Evolutionary conservation across 2,888 invertebrate genomes (phyloP), one percentile per base, ranked within the genome.

Genomic region (Athalia cordata): DNA sequence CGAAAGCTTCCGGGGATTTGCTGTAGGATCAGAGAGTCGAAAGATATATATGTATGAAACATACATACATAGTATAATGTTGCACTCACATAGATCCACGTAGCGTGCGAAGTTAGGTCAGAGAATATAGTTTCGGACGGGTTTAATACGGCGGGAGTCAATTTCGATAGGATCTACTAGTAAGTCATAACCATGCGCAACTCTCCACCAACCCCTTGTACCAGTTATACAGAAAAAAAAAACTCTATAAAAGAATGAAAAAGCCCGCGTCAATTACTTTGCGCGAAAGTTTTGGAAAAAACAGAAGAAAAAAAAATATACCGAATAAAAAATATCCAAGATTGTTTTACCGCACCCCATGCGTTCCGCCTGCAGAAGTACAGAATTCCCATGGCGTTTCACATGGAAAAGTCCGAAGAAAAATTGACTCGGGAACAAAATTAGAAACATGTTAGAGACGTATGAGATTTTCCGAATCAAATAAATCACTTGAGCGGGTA

Each of bases 131-230:
- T 82, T 84, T 82, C 57, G 82, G 82, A 83, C 80, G 82, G 84
- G 80, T 87, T 86, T 87, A 86, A 87, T 87, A 86, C 84, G 85
- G 84, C 82, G 80, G 82, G 84, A 84, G 84, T 86, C 85, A 70
- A 79, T 80, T 29, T 84, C 82, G 79, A 78, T 79, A 82, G 70
- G 66, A 76, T 81, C 82, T 83, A 84, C 84, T 80, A 84, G 82
- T 86, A 87, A 86, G 85, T 87, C 86, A 86, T 85, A 84, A 83
- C 81, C 80, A 78, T 11, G 55, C 29, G 0, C 29, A 29, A 29
- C 29, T 29, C 29, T 29, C 29, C 29, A 29, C 55, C 29, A 57
- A 11, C 66, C 13, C 57, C 45, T 6, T 29, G 5, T 68, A 43
- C 70, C 68, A 52, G 8, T 15, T 13, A 8, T 50, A 6, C 9